Evolutionary conservation across 2,888 invertebrate species (phyloP).

Genomic region (Dysmachus trigonus): DNA sequence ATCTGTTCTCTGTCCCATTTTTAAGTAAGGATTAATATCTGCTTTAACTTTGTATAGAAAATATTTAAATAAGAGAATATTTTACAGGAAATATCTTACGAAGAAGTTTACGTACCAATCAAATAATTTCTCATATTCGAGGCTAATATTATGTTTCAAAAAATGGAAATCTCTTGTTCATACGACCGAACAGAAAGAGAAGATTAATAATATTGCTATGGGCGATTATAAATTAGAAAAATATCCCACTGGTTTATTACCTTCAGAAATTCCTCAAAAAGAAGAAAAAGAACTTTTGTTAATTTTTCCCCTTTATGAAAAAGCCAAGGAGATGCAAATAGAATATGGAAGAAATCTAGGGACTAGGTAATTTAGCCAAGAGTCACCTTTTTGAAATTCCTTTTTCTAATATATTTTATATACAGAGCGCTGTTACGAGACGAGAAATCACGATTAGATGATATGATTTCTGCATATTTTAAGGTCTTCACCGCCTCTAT

Average conservation of each 20-base stretch:
- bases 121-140: background rate
- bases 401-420: background rate
- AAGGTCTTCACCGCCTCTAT: background rate
- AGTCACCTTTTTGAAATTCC: background rate
- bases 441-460: background rate
- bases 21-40: slow-evolving; percentile 46
- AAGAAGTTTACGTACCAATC: background rate
- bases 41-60: slow-evolving; percentile 40
- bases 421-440: background rate
- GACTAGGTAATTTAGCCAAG: background rate
- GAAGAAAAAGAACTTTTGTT: background rate
- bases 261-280: background rate
- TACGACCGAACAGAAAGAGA: slow-evolving; percentile 43
- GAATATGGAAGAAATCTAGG: background rate
- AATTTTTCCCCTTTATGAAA: background rate
- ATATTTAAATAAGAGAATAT: slow-evolving; percentile 46
- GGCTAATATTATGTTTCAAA: slow-evolving; percentile 49
- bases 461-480: background rate
- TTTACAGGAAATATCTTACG: slow-evolving; percentile 10
- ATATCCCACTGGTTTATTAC: background rate
- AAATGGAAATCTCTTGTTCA: slow-evolving; percentile 50
- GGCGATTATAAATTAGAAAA: background rate
- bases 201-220: background rate
- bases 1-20: slow-evolving; percentile 50
- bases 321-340: background rate